Percentiles rank a stretch among this genome's conserved stretches.
Conservation (phyloP, 2,797 vertebrate species). For the Etheostoma perlongum region DNA sequence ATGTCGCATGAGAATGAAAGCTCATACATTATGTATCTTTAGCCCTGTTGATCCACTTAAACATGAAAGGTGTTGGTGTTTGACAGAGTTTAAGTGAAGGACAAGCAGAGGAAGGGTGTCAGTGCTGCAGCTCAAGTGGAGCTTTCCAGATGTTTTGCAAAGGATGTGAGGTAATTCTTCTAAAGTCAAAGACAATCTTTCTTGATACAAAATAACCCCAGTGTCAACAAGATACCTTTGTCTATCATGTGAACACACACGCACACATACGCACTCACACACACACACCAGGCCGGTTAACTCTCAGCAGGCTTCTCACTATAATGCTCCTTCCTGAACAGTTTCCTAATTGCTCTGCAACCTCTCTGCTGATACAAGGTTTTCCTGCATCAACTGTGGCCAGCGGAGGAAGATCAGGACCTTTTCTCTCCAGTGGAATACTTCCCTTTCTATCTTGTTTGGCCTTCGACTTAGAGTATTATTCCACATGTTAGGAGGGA, state of each 20-base stretch:
- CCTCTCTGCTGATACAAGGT: constrained; percentile 16
- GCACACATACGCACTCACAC: neutral
- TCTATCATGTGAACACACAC: constrained; percentile 27
- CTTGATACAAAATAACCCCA: constrained; percentile 58
- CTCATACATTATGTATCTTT: constrained; percentile 9
- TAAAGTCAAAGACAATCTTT: constrained; percentile 65
- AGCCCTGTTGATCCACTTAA: constrained; percentile 18
- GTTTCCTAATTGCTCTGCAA: constrained; percentile 49
- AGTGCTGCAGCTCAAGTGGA: constrained; percentile 64
- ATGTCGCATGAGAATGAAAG: neutral
- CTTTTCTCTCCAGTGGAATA: constrained; percentile 40
- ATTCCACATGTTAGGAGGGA: constrained; percentile 36
- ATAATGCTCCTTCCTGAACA: constrained; percentile 48
- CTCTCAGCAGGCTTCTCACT: constrained; percentile 46
- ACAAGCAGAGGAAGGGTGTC: constrained; percentile 82
- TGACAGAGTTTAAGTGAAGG: constrained; percentile 43
- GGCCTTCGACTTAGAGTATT: constrained; percentile 29
- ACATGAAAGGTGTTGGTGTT: constrained; percentile 52
- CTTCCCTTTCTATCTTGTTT: constrained; percentile 38
- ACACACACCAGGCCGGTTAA: constrained; percentile 2
- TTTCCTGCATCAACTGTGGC: constrained; percentile 3
- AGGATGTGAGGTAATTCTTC: constrained; percentile 83
- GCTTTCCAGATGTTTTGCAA: constrained; percentile 85
- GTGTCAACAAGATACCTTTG: constrained; percentile 65
- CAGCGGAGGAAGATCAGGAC: constrained; percentile 27